These are phyloP conservation scores for Temnothorax longispinosus DNA, from an alignment of 1,140 invertebrate genomes.

Conservation along the genomic window DNA sequence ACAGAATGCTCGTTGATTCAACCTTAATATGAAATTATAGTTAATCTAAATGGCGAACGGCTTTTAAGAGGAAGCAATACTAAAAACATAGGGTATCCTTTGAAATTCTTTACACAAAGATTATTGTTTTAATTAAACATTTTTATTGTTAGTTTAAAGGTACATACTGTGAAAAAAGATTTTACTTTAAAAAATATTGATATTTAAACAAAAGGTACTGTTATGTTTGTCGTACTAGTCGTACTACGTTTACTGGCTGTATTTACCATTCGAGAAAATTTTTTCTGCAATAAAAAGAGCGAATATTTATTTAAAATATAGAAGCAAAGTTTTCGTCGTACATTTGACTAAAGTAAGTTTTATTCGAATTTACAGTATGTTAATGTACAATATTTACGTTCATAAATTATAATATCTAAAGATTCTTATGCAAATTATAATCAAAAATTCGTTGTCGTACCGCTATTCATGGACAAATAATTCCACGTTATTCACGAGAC, in stretches of 20 bases:
- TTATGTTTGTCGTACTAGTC: background rate
- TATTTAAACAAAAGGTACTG: background rate
- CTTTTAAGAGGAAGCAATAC: background rate
- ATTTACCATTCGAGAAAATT: background rate
- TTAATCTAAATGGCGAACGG: background rate
- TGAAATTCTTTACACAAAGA: background rate
- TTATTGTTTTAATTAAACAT: background rate
- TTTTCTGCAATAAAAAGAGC: background rate
- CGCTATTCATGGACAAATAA: background rate
- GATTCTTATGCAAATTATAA: background rate
- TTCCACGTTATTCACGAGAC: background rate
- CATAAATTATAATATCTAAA: background rate
- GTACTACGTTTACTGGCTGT: background rate
- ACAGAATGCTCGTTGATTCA: constrained; percentile 21
- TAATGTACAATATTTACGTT: background rate
- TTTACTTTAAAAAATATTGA: background rate
- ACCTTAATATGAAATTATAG: background rate
- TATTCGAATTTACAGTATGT: background rate
- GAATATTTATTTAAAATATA: background rate
- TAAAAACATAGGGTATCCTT: background rate
- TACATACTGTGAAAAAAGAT: background rate
- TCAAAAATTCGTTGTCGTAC: background rate
- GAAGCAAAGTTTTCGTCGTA: background rate
- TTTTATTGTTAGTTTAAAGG: background rate
- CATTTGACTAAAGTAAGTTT: background rate